These are phyloP conservation scores for Mus spicilegus DNA, from an alignment of 2,113 vertebrate genomes.

Conservation along the genomic window DNA sequence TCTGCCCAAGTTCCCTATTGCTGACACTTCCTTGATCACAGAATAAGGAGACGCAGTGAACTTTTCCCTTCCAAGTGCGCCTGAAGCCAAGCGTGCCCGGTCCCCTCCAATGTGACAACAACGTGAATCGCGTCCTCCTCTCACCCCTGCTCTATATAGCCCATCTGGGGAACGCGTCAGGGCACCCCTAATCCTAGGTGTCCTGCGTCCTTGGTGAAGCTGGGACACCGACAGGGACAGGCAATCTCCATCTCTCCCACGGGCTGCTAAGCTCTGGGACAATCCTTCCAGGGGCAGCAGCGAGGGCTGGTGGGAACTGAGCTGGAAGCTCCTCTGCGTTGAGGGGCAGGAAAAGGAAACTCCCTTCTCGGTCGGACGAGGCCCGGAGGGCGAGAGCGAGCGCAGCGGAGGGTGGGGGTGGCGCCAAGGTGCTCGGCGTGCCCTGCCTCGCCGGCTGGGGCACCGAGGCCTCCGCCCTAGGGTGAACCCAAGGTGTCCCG, in stretches of 20 bases:
- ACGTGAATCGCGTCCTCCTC: rapidly evolving
- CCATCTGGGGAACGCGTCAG: neutral
- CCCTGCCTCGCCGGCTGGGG: neutral
- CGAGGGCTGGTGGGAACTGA: neutral
- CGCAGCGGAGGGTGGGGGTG: conserved; percentile 35
- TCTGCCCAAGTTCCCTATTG: conserved; percentile 32
- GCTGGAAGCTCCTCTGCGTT: neutral
- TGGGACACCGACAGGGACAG: neutral
- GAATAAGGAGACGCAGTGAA: neutral
- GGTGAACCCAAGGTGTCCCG: neutral
- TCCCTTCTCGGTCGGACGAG: conserved; percentile 51
- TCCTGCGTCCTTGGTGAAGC: neutral
- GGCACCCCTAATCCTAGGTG: neutral
- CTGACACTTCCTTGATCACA: conserved; percentile 37
- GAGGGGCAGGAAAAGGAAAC: conserved; percentile 74
- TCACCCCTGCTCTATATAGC: neutral
- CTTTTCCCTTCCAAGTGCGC: neutral
- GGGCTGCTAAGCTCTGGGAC: conserved; percentile 1
- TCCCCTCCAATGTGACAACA: neutral
- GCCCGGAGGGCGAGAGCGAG: neutral
- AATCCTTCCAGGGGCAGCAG: neutral
- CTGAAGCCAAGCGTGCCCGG: neutral
- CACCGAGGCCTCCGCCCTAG: neutral
- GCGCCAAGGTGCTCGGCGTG: neutral
- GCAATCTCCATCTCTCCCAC: neutral